phyloP scores from a whole-genome alignment of 2,888 invertebrate species.

The Nyleta sp. region DNA sequence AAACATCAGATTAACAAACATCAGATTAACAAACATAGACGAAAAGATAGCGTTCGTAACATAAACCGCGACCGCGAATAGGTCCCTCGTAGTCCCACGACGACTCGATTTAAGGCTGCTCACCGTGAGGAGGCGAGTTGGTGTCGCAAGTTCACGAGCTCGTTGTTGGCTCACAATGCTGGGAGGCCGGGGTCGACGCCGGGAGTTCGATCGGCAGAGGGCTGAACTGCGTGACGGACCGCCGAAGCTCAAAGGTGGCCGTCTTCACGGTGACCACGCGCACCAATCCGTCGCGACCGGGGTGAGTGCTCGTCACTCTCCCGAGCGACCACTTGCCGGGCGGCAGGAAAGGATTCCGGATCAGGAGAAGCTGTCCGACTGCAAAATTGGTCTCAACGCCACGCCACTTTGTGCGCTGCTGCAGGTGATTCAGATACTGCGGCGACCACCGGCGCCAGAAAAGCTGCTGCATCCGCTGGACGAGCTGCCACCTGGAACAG shows the following conservation, averaged over 20 bases:
- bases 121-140: background rate
- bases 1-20: too few species aligned
- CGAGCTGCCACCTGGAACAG: background rate
- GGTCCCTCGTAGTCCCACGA: too few species aligned
- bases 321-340: conserved; percentile 61
- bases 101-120: background rate
- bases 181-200: too few species aligned
- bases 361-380: conserved; percentile 50
- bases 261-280: conserved; percentile 62
- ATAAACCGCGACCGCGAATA: too few species aligned
- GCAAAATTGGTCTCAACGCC: conserved; percentile 26
- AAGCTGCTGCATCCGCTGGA: background rate
- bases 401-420: conserved; percentile 52
- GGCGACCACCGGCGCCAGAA: conserved; percentile 45
- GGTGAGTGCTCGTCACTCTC: conserved; percentile 40
- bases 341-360: conserved; percentile 49
- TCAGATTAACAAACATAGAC: too few species aligned
- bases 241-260: conserved; percentile 13
- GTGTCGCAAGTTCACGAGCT: background rate
- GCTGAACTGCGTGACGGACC: conserved; percentile 28
- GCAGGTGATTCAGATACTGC: conserved; percentile 58
- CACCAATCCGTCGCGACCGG: conserved; percentile 48
- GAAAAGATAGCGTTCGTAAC: too few species aligned
- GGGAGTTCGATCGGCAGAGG: conserved; percentile 23
- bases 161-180: too few species aligned